Base-by-base conservation (phyloP, 2,888 invertebrate species). In the Desoria tigrina region DNA sequence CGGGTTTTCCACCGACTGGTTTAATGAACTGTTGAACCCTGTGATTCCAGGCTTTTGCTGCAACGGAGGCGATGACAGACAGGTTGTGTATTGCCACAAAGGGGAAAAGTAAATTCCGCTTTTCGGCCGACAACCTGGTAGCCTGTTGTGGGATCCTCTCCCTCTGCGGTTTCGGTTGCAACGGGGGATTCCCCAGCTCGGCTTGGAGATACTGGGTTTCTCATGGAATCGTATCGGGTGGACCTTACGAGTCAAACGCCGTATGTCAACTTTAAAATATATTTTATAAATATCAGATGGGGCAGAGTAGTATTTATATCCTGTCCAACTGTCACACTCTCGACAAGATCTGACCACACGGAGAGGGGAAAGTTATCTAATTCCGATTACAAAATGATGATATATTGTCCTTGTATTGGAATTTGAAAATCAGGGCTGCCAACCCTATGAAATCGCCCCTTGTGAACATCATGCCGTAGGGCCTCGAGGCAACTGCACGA, bases 401-500 rank as follows among this genome's bases (percentile, higher is more conserved):
- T n/a, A n/a, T n/a, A n/a, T n/a, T n/a, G n/a, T n/a, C n/a, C n/a
- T n/a, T n/a, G n/a, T n/a, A n/a, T n/a, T n/a, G n/a, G n/a, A n/a
- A n/a, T n/a, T n/a, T n/a, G n/a, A n/a, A n/a, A n/a, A n/a, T n/a
- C n/a, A 85, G 84, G 94, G 95, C 11, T 96, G 96, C 81, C 85
- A 86, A 74, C 94, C 94, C 0, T 95, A 95, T 79, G 86, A 86
- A 78, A 89, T 95, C 72, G 82, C 86, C 7, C 90, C 92, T 0
- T 95, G 95, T 79, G 94, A 94, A 79, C 95, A 95, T 80, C 94
- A 95, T 80, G 87, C 89, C 0, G 88, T 88, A 61, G 94, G 94
- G 1, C 84, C 86, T 57, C 84, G 90, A 58, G 84, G 87, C 74
- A 83, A 88, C 0, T 92, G 92, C 80, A 83, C 82, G 63, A 83